Evolutionary conservation across 2,888 invertebrate species (phyloP), one percentile per base, ranked within the genome.

Genomic region (Archips crataeganus): DNA sequence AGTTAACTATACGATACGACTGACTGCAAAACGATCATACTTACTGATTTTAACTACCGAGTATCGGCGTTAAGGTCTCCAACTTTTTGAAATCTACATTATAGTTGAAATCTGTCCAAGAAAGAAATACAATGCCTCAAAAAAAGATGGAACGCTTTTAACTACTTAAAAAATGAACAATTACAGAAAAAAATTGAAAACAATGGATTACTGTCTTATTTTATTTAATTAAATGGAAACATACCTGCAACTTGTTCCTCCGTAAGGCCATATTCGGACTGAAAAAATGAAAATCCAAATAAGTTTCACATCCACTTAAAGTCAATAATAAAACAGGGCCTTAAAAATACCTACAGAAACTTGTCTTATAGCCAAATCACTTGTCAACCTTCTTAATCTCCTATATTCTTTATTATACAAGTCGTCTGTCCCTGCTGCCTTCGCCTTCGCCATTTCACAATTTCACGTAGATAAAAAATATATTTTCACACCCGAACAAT

Each of bases 171-270:
- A 23, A 23, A 23, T 23, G 23, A 23, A 23, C 23, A 23, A 23
- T 23, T n/a, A n/a, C n/a, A n/a, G n/a, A n/a, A n/a, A n/a, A n/a
- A n/a, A n/a, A n/a, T n/a, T n/a, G n/a, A n/a, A n/a, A n/a, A n/a
- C n/a, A n/a, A n/a, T n/a, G n/a, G n/a, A n/a, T n/a, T n/a, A n/a
- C n/a, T n/a, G n/a, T n/a, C n/a, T n/a, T n/a, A n/a, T n/a, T 39
- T 39, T 39, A 39, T 39, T 39, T 39, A 5, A 6, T 39, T 39
- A 39, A 4, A 5, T 6, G 39, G 4, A 64, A 66, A 75, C 79
- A 94, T 94, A 97, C 97, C 97, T 89, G 97, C 97, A 78, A 98
- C 98, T 95, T 98, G 98, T 87, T 98, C 98, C 90, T 98, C 98
- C 72, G 97, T 97, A 78, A 98, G 96, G 82, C 98, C 98, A 95